Percentiles rank a stretch among this genome's conserved stretches.
Conservation (phyloP, 2,797 vertebrate species). For the Pangasius sanitwongsei region DNA sequence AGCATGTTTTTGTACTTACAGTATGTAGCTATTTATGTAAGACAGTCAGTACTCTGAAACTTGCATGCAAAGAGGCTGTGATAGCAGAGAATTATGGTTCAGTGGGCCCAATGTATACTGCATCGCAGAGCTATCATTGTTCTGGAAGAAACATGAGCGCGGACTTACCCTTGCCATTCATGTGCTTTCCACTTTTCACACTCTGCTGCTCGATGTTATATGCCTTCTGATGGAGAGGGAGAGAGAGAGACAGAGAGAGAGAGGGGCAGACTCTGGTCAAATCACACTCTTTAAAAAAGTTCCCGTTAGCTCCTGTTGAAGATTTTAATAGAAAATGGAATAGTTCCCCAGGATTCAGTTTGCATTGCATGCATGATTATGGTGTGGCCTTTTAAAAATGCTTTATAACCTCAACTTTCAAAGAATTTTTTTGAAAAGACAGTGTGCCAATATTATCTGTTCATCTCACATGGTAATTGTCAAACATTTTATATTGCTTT, state of each 20-base stretch:
- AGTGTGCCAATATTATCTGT: neutral
- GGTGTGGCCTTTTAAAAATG: neutral
- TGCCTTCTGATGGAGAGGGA: slow-evolving; percentile 75
- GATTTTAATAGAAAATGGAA: neutral
- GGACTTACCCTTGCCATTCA: slow-evolving; percentile 76
- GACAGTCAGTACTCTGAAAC: neutral
- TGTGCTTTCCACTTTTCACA: slow-evolving; percentile 72
- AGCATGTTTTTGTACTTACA: slow-evolving; percentile 1
- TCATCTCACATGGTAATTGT: neutral
- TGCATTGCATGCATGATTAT: neutral
- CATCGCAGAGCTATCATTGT: slow-evolving; percentile 40
- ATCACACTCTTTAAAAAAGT: neutral
- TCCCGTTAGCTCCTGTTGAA: neutral
- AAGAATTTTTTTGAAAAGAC: neutral
- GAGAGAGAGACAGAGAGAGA: slow-evolving; percentile 9
- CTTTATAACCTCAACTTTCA: neutral
- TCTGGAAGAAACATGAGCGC: slow-evolving; percentile 39
- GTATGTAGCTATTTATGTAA: neutral
- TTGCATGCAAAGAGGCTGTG: slow-evolving; percentile 7
- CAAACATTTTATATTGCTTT: neutral
- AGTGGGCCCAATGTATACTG: slow-evolving; percentile 1
- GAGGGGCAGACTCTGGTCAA: neutral
- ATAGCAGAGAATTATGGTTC: slow-evolving; percentile 41
- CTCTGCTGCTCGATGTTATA: slow-evolving; percentile 78
- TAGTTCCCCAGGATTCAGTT: neutral